A percentile compares a stretch with the other conserved stretches of the same genome.
phyloP scores from a whole-genome alignment of 2,888 invertebrate species.

The Euplagia quadripunctaria region DNA sequence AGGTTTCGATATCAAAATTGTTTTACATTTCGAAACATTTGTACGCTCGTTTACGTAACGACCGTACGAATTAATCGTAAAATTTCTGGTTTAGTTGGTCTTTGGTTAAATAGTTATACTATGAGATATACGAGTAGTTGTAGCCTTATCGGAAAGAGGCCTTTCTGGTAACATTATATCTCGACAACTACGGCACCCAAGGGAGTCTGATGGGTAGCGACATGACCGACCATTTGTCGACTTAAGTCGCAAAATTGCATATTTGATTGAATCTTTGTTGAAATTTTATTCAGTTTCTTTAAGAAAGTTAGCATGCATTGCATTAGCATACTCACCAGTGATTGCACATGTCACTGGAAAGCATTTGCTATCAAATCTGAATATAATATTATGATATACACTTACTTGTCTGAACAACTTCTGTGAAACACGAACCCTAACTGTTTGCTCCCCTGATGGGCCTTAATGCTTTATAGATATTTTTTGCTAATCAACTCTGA shows the following conservation, averaged over 20 bases:
- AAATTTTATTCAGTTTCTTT: too few species aligned
- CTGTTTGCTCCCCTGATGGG: slow-evolving; percentile 15
- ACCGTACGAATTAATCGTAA: too few species aligned
- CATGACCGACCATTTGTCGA: background rate
- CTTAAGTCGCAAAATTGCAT: background rate
- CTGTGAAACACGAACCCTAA: slow-evolving; percentile 37
- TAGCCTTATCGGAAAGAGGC: background rate
- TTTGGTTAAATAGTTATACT: too few species aligned
- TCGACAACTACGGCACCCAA: background rate
- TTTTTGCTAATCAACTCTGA: slow-evolving; percentile 54
- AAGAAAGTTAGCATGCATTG: too few species aligned
- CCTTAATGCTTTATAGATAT: slow-evolving; percentile 23
- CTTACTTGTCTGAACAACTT: slow-evolving; percentile 10
- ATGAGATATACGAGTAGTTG: background rate
- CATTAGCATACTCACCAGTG: background rate
- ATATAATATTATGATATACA: background rate
- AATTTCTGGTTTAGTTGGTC: too few species aligned
- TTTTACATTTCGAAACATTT: background rate
- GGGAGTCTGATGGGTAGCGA: background rate
- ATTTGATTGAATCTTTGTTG: too few species aligned
- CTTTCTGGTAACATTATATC: background rate
- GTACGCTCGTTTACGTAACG: background rate
- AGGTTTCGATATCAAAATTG: background rate
- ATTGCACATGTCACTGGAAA: background rate
- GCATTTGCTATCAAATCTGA: background rate